Percentiles rank a stretch among this genome's conserved stretches.
Evolutionary conservation across 2,113 vertebrate species (phyloP).

Genomic region (Dissostichus mawsoni): DNA sequence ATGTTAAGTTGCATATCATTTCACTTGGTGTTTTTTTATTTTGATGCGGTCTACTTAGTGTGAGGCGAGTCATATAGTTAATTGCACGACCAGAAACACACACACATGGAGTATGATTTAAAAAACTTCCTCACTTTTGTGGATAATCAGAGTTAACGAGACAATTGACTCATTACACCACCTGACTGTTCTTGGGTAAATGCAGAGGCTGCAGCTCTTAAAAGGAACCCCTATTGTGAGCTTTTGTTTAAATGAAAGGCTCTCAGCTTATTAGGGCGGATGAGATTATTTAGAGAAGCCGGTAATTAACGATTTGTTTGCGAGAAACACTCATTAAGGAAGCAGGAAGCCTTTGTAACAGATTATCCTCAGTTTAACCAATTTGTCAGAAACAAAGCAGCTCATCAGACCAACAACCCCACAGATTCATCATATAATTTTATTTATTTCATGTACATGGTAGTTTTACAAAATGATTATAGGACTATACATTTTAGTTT

Average conservation of each 20-base stretch:
- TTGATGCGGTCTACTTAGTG: constrained; percentile 25
- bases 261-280: constrained; percentile 20
- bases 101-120: background rate
- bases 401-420: constrained; percentile 41
- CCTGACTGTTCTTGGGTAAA: constrained; percentile 51
- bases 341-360: constrained; percentile 7
- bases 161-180: constrained; percentile 53
- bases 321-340: constrained; percentile 53
- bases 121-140: background rate
- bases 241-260: constrained; percentile 23
- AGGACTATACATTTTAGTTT: constrained; percentile 39
- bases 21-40: constrained; percentile 42
- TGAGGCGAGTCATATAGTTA: constrained; percentile 39
- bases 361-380: constrained; percentile 38
- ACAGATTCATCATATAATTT: constrained; percentile 35
- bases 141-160: constrained; percentile 46
- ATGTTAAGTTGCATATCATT: constrained; percentile 69
- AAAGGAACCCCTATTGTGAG: constrained; percentile 44
- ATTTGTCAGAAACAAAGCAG: constrained; percentile 45
- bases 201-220: background rate
- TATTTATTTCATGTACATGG: constrained; percentile 62
- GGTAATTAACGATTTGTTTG: constrained; percentile 52
- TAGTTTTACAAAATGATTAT: constrained; percentile 56
- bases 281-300: constrained; percentile 39
- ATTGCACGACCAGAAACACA: constrained; percentile 36